Conservation (phyloP, 2,113 vertebrate genomes). For the Cephalophus harveyi region DNA sequence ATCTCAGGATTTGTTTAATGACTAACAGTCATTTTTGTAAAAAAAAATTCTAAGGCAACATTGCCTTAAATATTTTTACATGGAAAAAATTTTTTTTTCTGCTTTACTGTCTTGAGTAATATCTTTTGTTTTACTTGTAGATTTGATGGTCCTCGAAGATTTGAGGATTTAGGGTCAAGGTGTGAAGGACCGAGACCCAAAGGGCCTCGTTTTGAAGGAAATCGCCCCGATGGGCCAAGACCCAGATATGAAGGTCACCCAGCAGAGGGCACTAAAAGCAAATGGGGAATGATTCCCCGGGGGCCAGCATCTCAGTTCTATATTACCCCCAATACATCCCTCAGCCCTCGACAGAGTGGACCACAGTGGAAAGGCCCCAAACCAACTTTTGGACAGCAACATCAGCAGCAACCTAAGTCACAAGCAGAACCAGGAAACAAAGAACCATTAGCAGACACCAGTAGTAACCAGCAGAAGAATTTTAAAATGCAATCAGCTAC, state of each 20-base stretch:
- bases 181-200: constrained; percentile 81
- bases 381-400: constrained; percentile 79
- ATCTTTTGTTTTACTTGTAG: constrained; percentile 77
- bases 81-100: constrained; percentile 65
- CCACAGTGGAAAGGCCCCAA: constrained; percentile 80
- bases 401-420: constrained; percentile 72
- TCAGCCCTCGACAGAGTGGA: constrained; percentile 79
- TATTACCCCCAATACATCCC: constrained; percentile 76
- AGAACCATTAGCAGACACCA: constrained; percentile 78
- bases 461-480: constrained; percentile 74
- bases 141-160: constrained; percentile 89
- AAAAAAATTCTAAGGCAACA: constrained; percentile 56
- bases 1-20: constrained; percentile 42
- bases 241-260: constrained; percentile 83
- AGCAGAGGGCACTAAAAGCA: constrained; percentile 79
- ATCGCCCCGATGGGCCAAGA: constrained; percentile 81
- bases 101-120: constrained; percentile 76
- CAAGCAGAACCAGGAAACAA: constrained; percentile 82
- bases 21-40: constrained; percentile 55
- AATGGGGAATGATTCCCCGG: constrained; percentile 82
- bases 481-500: constrained; percentile 74
- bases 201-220: constrained; percentile 84
- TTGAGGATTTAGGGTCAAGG: constrained; percentile 80
- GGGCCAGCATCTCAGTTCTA: constrained; percentile 85
- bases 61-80: constrained; percentile 67